These are phyloP conservation scores for Saccostrea cuccullata DNA, from an alignment of 1,140 invertebrate species.

Conservation along the genomic window DNA sequence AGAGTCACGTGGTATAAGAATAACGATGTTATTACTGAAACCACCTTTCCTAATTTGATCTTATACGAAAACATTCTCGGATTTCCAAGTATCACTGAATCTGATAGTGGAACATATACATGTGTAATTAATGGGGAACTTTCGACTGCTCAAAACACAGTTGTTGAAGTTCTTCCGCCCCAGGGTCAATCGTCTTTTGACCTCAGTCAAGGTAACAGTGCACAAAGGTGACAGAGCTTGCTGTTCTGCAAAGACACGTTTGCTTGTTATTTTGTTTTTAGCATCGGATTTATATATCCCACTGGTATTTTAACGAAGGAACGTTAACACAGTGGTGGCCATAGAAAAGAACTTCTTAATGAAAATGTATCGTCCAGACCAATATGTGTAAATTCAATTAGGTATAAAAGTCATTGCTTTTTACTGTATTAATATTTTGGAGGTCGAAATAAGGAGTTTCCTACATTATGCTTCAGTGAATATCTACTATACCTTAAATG, in stretches of 20 bases:
- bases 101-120: slow-evolving; percentile 14
- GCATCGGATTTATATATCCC: no score
- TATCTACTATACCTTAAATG: no score
- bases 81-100: slow-evolving; percentile 8
- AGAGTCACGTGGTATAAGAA: slow-evolving; percentile 29
- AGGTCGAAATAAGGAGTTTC: no score
- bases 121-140: slow-evolving; percentile 2
- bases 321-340: no score
- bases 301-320: no score
- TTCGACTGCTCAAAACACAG: background rate
- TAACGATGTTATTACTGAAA: background rate
- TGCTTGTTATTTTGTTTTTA: background rate
- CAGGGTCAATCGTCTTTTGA: background rate
- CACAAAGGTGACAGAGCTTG: slow-evolving; percentile 6
- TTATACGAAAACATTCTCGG: slow-evolving; percentile 15
- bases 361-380: no score
- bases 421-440: no score
- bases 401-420: no score
- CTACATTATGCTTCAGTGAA: no score
- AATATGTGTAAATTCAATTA: no score
- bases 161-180: background rate
- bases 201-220: background rate
- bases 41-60: background rate
- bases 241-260: background rate
- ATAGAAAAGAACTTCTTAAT: no score